A percentile compares a stretch with the other conserved stretches of the same genome.
phyloP scores from a whole-genome alignment of 1,140 invertebrate species.

The Drosophila suzukii region DNA sequence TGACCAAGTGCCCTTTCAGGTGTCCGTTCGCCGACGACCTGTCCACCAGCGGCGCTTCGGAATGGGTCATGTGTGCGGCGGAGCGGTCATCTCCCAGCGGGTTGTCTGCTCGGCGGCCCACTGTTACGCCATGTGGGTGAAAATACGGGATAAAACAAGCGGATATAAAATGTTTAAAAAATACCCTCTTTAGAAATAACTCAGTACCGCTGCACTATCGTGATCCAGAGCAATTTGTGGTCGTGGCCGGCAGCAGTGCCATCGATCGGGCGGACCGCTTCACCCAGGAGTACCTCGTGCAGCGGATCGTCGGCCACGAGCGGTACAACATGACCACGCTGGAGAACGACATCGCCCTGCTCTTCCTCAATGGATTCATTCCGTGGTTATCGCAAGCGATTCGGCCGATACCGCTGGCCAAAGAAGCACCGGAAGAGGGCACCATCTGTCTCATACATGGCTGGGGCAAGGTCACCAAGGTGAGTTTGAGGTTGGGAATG shows the following conservation, averaged over 20 bases:
- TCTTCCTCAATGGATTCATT: conserved; percentile 51
- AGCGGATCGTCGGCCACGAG: conserved; percentile 43
- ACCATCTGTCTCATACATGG: conserved; percentile 54
- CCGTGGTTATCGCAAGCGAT: conserved; percentile 6
- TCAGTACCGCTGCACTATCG: conserved; percentile 2
- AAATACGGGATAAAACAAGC: background rate
- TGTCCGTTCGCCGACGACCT: conserved; percentile 46
- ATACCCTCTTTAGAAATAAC: conserved; percentile 10
- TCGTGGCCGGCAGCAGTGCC: conserved; percentile 43
- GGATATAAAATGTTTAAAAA: too few relatives aligned
- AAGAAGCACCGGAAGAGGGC: background rate
- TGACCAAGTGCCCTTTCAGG: conserved; percentile 37
- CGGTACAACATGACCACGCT: conserved; percentile 19
- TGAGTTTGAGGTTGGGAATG: too few relatives aligned
- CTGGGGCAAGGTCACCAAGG: conserved; percentile 44
- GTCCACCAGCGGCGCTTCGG: conserved; percentile 30
- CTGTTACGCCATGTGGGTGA: conserved; percentile 59
- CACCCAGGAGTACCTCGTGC: conserved; percentile 36
- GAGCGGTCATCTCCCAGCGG: conserved; percentile 54
- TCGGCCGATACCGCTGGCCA: conserved; percentile 6
- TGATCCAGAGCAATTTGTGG: conserved; percentile 17
- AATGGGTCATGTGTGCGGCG: conserved; percentile 57
- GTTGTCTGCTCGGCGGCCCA: conserved; percentile 60
- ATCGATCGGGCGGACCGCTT: conserved; percentile 1
- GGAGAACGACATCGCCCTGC: conserved; percentile 60